A percentile compares a stretch with the other conserved stretches of the same genome.
These are phyloP conservation scores for Sepiola atlantica DNA, from an alignment of 2,888 invertebrate species.

Conservation along the genomic window DNA sequence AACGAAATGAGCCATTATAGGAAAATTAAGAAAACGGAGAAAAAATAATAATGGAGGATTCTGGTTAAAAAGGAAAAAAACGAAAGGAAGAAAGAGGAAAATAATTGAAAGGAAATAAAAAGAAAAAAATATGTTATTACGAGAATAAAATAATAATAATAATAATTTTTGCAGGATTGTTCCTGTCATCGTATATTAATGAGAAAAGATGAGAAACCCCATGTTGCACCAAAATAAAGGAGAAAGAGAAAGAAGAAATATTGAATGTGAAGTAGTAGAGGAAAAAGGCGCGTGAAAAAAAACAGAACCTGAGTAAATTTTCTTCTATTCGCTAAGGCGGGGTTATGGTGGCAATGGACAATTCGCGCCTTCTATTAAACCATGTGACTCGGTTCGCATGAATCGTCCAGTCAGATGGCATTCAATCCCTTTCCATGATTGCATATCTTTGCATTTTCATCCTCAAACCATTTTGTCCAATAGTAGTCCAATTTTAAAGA, in stretches of 20 bases:
- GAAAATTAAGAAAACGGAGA: not conserved
- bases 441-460: not conserved
- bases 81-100: not conserved
- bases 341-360: not conserved
- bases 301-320: not conserved
- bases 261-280: not conserved
- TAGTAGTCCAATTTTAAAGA: too few species aligned
- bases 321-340: not conserved
- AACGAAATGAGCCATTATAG: slow-evolving; percentile 21
- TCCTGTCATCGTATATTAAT: not conserved
- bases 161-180: slow-evolving; percentile 32
- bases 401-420: not conserved
- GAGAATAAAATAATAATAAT: not conserved
- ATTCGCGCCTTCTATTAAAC: not conserved
- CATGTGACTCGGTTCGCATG: not conserved
- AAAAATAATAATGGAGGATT: not conserved
- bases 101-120: not conserved
- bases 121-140: not conserved
- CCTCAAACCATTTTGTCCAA: not conserved
- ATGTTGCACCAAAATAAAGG: not conserved
- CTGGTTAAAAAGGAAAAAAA: not conserved
- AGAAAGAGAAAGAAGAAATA: not conserved
- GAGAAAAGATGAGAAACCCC: not conserved
- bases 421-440: not conserved
- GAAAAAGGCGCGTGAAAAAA: not conserved